phyloP scores from a whole-genome alignment of 2,113 vertebrate species.

The Apteryx mantelli region DNA sequence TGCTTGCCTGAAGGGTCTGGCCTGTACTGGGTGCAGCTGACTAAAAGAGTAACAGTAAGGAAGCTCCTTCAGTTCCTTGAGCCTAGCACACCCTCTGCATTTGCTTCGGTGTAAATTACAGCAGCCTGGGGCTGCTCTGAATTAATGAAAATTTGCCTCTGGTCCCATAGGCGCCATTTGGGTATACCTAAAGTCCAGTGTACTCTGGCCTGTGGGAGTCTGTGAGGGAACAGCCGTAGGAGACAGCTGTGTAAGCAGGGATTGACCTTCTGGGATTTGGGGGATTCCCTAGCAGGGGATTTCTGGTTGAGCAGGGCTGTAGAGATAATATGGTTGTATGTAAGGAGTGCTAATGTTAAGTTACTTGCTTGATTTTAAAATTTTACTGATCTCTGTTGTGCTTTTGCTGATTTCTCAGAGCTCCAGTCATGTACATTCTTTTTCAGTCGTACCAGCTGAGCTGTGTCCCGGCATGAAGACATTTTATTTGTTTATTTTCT shows the following conservation, averaged over 20 bases:
- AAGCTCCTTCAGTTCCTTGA: not conserved
- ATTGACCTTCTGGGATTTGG: not conserved
- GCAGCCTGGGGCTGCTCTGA: not conserved
- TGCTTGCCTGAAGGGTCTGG: not conserved
- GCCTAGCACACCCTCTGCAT: not conserved
- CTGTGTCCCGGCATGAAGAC: not conserved
- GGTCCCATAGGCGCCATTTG: not conserved
- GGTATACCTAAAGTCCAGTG: not conserved
- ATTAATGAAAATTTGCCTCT: not conserved
- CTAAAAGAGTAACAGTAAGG: not conserved
- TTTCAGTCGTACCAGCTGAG: not conserved
- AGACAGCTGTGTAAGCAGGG: not conserved
- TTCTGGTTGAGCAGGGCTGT: not conserved
- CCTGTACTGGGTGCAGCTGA: not conserved
- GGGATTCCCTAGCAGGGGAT: not conserved
- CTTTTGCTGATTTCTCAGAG: not conserved
- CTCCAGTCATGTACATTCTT: not conserved
- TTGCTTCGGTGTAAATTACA: not conserved
- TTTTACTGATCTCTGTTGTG: not conserved
- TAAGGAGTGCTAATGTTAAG: not conserved
- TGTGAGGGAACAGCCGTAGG: not conserved
- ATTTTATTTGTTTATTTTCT: not conserved
- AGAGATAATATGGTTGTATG: fast-evolving
- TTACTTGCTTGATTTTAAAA: not conserved
- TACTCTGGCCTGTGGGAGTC: not conserved